These are phyloP conservation scores for Drosophila parabipectinata DNA, from an alignment of 1,140 invertebrate species.

Conservation along the genomic window DNA sequence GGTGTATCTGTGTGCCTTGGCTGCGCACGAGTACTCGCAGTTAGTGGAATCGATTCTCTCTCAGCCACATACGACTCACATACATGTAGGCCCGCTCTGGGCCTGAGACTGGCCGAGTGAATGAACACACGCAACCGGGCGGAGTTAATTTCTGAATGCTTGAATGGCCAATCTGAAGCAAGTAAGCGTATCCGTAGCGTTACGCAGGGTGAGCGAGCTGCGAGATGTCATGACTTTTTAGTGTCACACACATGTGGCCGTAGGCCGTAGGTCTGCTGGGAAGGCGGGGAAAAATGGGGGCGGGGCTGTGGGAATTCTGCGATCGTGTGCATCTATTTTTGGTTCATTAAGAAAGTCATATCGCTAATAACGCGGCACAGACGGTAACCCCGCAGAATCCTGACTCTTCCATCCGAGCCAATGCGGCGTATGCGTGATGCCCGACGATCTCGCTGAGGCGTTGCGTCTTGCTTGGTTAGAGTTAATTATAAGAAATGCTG, in stretches of 20 bases:
- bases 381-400: constrained; percentile 20
- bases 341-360: constrained; percentile 82
- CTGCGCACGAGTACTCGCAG: constrained; percentile 29
- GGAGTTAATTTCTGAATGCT: constrained; percentile 84
- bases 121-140: constrained; percentile 83
- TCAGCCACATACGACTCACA: constrained; percentile 43
- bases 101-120: constrained; percentile 51
- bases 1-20: constrained; percentile 23
- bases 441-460: constrained; percentile 66
- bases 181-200: constrained; percentile 84
- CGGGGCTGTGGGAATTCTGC: constrained; percentile 65
- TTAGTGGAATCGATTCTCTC: constrained; percentile 50
- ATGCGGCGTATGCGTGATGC: constrained; percentile 54
- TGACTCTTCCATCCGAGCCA: constrained; percentile 44
- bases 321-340: constrained; percentile 77
- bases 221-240: constrained; percentile 83
- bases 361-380: constrained; percentile 75
- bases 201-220: constrained; percentile 73
- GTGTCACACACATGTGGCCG: constrained; percentile 62
- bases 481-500: constrained; percentile 81
- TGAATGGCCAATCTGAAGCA: constrained; percentile 84
- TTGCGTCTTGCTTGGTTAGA: constrained; percentile 80
- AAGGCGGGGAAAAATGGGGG: constrained; percentile 26
- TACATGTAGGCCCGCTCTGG: neutral
- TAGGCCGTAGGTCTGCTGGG: neutral